Evolutionary conservation across 2,888 invertebrate genomes (phyloP).

Genomic region (Bombylius major): DNA sequence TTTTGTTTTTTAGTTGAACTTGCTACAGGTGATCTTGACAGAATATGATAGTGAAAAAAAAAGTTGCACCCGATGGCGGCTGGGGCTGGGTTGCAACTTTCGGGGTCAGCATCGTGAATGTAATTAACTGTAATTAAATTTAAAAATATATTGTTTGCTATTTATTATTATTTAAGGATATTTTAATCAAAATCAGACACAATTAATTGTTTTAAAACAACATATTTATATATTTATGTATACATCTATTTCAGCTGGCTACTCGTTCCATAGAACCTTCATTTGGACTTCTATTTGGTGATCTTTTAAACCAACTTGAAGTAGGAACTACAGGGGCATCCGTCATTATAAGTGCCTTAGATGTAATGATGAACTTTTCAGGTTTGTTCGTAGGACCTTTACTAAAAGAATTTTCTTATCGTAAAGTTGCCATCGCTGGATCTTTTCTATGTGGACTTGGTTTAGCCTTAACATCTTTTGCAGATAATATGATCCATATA

Average conservation of each 20-base stretch:
- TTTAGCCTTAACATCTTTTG: constrained; percentile 53
- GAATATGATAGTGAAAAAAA: too few species aligned
- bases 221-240: too few species aligned
- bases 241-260: constrained; percentile 53
- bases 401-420: constrained; percentile 59
- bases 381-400: constrained; percentile 66
- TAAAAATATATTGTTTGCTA: too few species aligned
- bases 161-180: not conserved
- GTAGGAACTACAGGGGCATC: constrained; percentile 64
- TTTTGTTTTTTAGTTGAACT: too few species aligned
- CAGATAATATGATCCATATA: constrained; percentile 58
- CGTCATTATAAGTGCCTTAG: constrained; percentile 60
- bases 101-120: constrained; percentile 72
- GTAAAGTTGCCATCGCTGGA: constrained; percentile 56
- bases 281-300: constrained; percentile 67
- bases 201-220: too few species aligned
- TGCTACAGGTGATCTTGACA: too few species aligned
- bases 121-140: constrained; percentile 40
- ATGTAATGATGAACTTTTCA: constrained; percentile 66
- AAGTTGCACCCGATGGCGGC: constrained; percentile 70
- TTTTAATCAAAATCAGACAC: not conserved
- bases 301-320: constrained; percentile 52
- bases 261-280: constrained; percentile 70
- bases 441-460: constrained; percentile 53
- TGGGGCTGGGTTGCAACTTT: constrained; percentile 84